Evolutionary conservation across 2,113 vertebrate species (phyloP), one percentile per base, ranked within the genome.

Genomic region (Sceloporus undulatus): DNA sequence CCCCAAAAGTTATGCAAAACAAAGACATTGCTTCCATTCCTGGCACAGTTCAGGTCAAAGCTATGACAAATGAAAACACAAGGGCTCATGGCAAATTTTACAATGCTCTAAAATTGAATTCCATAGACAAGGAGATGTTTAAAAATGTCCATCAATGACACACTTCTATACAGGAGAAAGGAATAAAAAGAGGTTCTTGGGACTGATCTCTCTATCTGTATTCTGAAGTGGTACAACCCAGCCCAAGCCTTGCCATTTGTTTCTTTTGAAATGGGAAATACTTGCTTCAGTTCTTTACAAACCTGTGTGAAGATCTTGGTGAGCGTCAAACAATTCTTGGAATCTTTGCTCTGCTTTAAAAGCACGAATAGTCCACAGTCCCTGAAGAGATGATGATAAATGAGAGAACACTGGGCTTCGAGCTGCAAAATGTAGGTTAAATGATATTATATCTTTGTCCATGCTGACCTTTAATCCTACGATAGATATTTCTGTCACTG

Each of bases 321-420:
- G 97, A 6, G 97, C 96, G 89, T 99, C 98, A 84, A 99, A 99
- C 76, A 97, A 92, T 80, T 98, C 96, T 95, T 99, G 98, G 93
- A 98, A 99, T 82, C 96, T 96, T 88, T 97, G 94, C 91, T 99
- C 98, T 14, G 97, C 97, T 95, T 94, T 98, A 91, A 98, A 98
- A 4, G 98, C 98, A 85, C 98, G 97, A 91, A 99, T 98, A 88
- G 98, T 98, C 97, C 98, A 98, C 91, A 99, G 97, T 56, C 99
- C 98, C 96, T 99, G 98, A 65, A 99, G 98, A 68, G 98, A 98
- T 11, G 98, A 98, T 0, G 98, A 99, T 25, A 99, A 94, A 93
- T 99, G 99, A 94, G 98, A 99, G 93, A 99, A 99, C 0, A 99
- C 98, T 0, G 98, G 98, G 95, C 98, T 99, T 91, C 98, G 97